Evolutionary conservation across 2,888 invertebrate species (phyloP), one percentile per base, ranked within the genome.

Genomic region (Germaria angustata): DNA sequence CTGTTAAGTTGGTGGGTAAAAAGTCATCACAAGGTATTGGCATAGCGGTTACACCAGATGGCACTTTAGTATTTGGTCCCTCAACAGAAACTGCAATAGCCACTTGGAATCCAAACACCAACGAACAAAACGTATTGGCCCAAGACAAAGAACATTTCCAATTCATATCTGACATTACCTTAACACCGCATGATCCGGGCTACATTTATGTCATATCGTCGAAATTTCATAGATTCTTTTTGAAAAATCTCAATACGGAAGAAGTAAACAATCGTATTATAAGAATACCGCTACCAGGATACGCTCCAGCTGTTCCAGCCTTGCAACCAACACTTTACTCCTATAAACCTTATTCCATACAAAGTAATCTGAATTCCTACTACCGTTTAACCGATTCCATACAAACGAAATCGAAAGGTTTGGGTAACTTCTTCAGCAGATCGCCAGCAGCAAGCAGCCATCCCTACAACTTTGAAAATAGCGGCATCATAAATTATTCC

Each of bases 1-100:
- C 96, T 0, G 95, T 96, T 0, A 93, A 94, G 82, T 92, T 96
- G 55, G 95, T 96, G 13, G 96, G 96, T 0, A 94, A 94, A 87
- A 96, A 97, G 90, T 95, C 96, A 0, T 96, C 96, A 0, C 96
- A 96, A 89, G 96, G 96, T 4, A 92, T 96, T 7, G 95, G 95
- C 0, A 87, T 96, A 20, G 93, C 94, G 0, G 93, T 96, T 0
- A 95, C 96, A 84, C 94, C 94, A 0, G 95, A 95, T 85, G 95
- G 95, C 80, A 94, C 95, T 41, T 93, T 97, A 72, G 92, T 95
- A 85, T 96, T 96, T 90, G 94, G 96, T 81, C 96, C 96, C 0
- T 91, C 96, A 59, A 93, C 94, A 0, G 96, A 97, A 91, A 96
- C 96, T 0, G 96, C 96, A 0, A 92, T 96, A 13, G 96, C 96